phyloP scores from a whole-genome alignment of 2,888 invertebrate species.

The Macrosoma leucophasiata region DNA sequence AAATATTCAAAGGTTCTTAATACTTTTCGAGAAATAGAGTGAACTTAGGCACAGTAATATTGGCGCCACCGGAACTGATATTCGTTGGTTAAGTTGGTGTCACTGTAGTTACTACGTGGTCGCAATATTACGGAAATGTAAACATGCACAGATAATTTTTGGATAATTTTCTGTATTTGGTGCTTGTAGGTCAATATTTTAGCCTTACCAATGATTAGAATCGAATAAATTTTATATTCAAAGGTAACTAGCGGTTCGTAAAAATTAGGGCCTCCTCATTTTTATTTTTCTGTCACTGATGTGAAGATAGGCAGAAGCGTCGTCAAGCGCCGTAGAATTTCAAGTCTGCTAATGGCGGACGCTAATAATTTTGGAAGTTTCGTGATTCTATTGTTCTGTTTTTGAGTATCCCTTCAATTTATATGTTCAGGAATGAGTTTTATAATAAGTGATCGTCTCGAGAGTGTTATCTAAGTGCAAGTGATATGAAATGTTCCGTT shows the following conservation, averaged over 20 bases:
- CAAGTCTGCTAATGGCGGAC: constrained; percentile 75
- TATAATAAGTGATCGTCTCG: constrained; percentile 49
- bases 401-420: constrained; percentile 51
- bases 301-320: constrained; percentile 74
- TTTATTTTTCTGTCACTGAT: constrained; percentile 59
- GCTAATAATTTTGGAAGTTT: constrained; percentile 74
- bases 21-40: neutral
- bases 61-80: constrained; percentile 57
- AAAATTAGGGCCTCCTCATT: constrained; percentile 28
- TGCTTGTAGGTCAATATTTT: constrained; percentile 27
- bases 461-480: constrained; percentile 59
- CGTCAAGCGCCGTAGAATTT: constrained; percentile 69
- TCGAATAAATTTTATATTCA: constrained; percentile 18
- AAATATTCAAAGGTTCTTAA: neutral
- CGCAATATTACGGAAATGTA: constrained; percentile 67
- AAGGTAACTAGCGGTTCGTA: constrained; percentile 20
- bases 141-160: constrained; percentile 61
- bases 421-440: constrained; percentile 56
- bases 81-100: constrained; percentile 43
- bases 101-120: constrained; percentile 69
- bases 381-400: constrained; percentile 73
- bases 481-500: constrained; percentile 70
- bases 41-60: constrained; percentile 19
- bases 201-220: constrained; percentile 22
- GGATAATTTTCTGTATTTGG: constrained; percentile 35